These are phyloP conservation scores for Cichlasoma orientale DNA, from an alignment of 2,797 vertebrate genomes.

Conservation along the genomic window DNA sequence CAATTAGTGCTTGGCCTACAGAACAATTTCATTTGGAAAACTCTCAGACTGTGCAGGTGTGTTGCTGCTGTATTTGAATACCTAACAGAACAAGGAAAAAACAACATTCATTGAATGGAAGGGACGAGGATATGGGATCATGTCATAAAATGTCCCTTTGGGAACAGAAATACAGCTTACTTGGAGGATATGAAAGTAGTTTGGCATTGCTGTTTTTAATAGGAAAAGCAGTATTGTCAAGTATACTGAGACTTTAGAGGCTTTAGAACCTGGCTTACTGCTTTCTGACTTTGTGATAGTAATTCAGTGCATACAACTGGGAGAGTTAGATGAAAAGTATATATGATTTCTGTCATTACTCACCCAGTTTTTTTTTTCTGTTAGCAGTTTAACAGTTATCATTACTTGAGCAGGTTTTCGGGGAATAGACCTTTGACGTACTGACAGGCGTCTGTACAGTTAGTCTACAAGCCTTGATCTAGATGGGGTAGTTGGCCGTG, in stretches of 20 bases:
- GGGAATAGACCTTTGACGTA: background rate
- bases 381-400: background rate
- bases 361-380: background rate
- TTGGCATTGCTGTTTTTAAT: constrained; percentile 59
- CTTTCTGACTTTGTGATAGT: constrained; percentile 23
- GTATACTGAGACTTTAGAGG: constrained; percentile 26
- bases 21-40: constrained; percentile 48
- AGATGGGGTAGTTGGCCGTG: too few relatives aligned
- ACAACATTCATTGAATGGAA: constrained; percentile 21
- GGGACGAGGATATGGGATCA: constrained; percentile 12
- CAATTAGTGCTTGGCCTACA: constrained; percentile 53
- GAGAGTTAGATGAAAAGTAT: constrained; percentile 14
- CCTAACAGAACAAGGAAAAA: constrained; percentile 11
- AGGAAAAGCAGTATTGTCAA: constrained; percentile 34
- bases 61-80: constrained; percentile 17
- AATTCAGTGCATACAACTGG: constrained; percentile 8
- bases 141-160: constrained; percentile 41
- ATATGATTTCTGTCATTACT: background rate
- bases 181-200: constrained; percentile 41
- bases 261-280: constrained; percentile 31
- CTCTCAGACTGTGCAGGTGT: constrained; percentile 41
- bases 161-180: constrained; percentile 28
- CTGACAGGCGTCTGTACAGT: background rate
- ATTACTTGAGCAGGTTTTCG: background rate
- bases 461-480: background rate